phyloP scores from a whole-genome alignment of 1,140 invertebrate species.

The Diplogasteroides magnus region DNA sequence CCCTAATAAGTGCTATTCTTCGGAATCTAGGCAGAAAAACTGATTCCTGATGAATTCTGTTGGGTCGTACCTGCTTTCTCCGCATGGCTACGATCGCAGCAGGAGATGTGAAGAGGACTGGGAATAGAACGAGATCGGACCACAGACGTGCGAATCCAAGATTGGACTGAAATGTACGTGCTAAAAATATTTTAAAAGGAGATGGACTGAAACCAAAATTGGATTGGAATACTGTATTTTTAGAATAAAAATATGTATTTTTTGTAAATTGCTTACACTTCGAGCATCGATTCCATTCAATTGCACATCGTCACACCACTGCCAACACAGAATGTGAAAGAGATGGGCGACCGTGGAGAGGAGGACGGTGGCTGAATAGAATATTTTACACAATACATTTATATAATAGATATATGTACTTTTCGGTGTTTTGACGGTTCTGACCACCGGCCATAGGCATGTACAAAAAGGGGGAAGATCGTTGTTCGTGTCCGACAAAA shows the following conservation, averaged over 20 bases:
- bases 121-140: neutral
- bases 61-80: neutral
- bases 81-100: neutral
- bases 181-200: neutral
- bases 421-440: too few relatives aligned
- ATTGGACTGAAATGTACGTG: neutral
- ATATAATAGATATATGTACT: too few relatives aligned
- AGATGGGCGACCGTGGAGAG: neutral
- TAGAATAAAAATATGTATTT: neutral
- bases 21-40: too few relatives aligned
- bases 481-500: too few relatives aligned
- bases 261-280: neutral
- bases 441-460: too few relatives aligned
- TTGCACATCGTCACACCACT: neutral
- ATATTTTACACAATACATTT: too few relatives aligned
- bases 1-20: too few relatives aligned
- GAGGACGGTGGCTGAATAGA: neutral
- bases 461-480: too few relatives aligned
- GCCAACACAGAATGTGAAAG: neutral
- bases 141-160: neutral
- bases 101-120: neutral
- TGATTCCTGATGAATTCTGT: neutral
- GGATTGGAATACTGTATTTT: too few relatives aligned
- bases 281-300: neutral
- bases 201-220: too few relatives aligned